Base-by-base conservation (phyloP, 2,797 vertebrate genomes). In the Corythornis leucogaster region DNA sequence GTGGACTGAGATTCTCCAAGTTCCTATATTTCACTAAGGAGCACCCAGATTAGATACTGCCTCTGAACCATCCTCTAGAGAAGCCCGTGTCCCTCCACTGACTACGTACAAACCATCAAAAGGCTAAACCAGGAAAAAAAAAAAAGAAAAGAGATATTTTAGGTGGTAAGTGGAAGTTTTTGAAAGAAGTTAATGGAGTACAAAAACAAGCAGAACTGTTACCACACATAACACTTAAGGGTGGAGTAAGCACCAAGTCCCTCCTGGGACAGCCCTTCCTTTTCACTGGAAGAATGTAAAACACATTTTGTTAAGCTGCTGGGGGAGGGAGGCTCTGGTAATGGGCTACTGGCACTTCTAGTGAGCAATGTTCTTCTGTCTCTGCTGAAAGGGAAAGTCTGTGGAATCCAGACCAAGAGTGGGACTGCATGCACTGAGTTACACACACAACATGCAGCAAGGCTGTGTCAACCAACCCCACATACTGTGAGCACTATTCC, bases 231-330 rank as follows among this genome's bases (percentile, higher is more conserved):
- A 57, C 40, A 55, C 24, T 22, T 53, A 12, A 62, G 73, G 79
- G 85, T 74, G 67, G 89, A 92, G 66, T 9, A 4, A 91, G 45
- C 46, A 86, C 8, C 1, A 0, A 61, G 62, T 59, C 63, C 64
- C 68, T 81, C 13, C 45, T 33, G 78, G 67, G 73, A n/a, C 48
- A 73, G 80, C 63, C 80, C 48, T 85, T 79, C 90, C 74, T 88
- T 62, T 80, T 59, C 67, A 88, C 67, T 20, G 53, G 28, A 83
- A 45, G 55, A 89, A 90, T 19, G 35, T 28, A 62, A 54, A 92
- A 28, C 67, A 38, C 70, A 76, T 85, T 87, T 59, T 73, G 77
- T 30, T 50, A 57, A 40, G 80, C 75, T 80, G 80, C 78, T 54
- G 14, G 28, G 70, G 48, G 20, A 82, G 38, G 8, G 31, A 38